Evolutionary conservation across 1,140 invertebrate genomes (phyloP), one percentile per base, ranked within the genome.

Genomic region (Semibalanus balanoides): DNA sequence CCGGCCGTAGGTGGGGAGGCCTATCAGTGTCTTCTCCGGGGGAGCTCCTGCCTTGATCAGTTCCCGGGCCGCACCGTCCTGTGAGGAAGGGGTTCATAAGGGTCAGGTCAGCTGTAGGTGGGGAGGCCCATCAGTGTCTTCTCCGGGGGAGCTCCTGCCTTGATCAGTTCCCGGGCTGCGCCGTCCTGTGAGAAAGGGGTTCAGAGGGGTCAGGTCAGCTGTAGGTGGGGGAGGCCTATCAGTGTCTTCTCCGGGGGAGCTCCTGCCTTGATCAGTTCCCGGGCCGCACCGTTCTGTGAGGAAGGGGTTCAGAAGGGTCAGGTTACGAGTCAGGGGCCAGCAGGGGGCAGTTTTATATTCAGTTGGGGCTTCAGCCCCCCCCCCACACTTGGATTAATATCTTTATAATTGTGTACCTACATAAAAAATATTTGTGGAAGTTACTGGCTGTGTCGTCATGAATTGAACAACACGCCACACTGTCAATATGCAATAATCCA

Each of bases 11-110:
- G 93, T 97, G 11, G 95, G 92, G 73, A 88, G 82, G 76, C 96
- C 96, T 75, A 98, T 92, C 86, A 97, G 91, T 0, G 98, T 85
- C 84, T 98, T 99, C 83, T 97, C 92, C 82, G 93, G 94, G 0
- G 96, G 95, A 9, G 95, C 95, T 64, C 96, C 96, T 84, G 95
- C 92, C 80, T 93, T 92, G 0, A 94, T 90, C 95, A 95, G 97
- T 84, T 96, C 93, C 25, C 92, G 87, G 0, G 94, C 93, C 78
- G 93, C 94, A 81, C 89, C 95, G 83, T 96, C 93, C 92, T 94
- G 81, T 73, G 82, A 80, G 77, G 17, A 35, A n/a, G 31, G 27
- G 31, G 35, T 17, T 40, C 14, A 64, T 14, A 14, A 25, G 35
- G 35, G 35, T 40, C 35, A 40, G 35, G 17, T 17, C 95, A 87